Evolutionary conservation across 2,113 vertebrate genomes (phyloP), one percentile per base, ranked within the genome.

Genomic region (Synchiropus splendidus): DNA sequence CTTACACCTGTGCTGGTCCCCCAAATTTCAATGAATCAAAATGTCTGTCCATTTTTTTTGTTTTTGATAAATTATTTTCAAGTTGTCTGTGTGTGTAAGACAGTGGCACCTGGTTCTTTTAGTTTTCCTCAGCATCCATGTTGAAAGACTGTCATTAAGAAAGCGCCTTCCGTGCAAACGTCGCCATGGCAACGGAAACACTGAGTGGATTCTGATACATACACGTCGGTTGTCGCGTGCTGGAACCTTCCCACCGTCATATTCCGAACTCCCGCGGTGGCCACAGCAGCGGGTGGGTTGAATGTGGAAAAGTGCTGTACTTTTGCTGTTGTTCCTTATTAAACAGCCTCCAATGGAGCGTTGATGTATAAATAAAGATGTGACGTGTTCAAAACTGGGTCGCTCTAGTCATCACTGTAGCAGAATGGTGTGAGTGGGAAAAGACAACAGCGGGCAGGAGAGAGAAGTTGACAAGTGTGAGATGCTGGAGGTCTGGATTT

Each of bases 311-410:
- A 27, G 8, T 9, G 17, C 33, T n/a, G 11, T 38, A 18, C 6
- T 43, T 1, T 15, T 50, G 3, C 36, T 51, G 21, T 67, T 33
- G 49, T n/a, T 61, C 61, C 62, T 40, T 75, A 45, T 64, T 57
- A 11, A 56, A 51, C 45, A 47, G 39, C 54, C 53, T 69, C 57
- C 46, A 57, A 42, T 58, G 60, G 62, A 71, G 72, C 59, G 72
- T 65, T 54, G 35, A 35, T 67, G 54, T 64, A 48, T 48, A 58
- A 81, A 74, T 79, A 78, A 83, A 79, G 56, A 66, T 51, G 42
- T 46, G 37, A 64, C 61, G 64, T 72, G 54, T 51, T 54, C 14
- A 31, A 17, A 57, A 43, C 37, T 1, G 31, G 39, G 12, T 18
- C 18, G 10, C 18, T 1, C 14, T 32, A 14, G 9, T 31, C 1